Evolutionary conservation across 1,140 invertebrate genomes (phyloP), one percentile per base, ranked within the genome.

Genomic region (Leptinotarsa texana): DNA sequence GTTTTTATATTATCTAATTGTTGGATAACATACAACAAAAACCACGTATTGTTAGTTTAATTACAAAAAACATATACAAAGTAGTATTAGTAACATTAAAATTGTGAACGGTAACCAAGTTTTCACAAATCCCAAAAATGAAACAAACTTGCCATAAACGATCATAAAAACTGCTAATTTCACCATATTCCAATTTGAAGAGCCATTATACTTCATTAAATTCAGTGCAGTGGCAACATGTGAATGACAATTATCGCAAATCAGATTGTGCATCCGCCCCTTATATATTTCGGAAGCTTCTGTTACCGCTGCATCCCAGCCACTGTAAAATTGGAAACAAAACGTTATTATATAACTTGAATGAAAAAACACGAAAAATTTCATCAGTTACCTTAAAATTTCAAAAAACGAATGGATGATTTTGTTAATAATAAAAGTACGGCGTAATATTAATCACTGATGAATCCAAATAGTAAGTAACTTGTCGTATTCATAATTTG

Each of bases 191-290:
- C 96, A 99, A 33, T 87, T 90, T 11, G 85, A 89, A 66, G 89
- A 92, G 66, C 90, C 89, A 73, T 93, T 87, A 83, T 98, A 99
- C 27, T 89, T 88, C 97, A 99, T 99, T 65, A 93, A 86, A 83
- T 97, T 97, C n/a, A 99, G 87, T 3, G 98, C 96, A 74, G 91
- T 93, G 0, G 97, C 97, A 63, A 98, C 96, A 88, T 99, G 97
- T 0, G 97, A 99, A 86, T 99, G 98, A 83, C 98, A 99, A 86
- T 99, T 99, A 84, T 99, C 98, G 86, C 96, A 98, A 80, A 92
- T 95, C 76, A 99, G 86, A 85, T 98, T 99, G 83, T 99, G 98
- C 92, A 96, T 96, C 87, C 95, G 90, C 61, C 90, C 92, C 85
- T 95, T 95, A 83, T 99, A 99, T 82, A 96, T 92, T 72, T 98